Base-by-base conservation (phyloP, 2,113 vertebrate species). In the Cynopterus brachyotis region DNA sequence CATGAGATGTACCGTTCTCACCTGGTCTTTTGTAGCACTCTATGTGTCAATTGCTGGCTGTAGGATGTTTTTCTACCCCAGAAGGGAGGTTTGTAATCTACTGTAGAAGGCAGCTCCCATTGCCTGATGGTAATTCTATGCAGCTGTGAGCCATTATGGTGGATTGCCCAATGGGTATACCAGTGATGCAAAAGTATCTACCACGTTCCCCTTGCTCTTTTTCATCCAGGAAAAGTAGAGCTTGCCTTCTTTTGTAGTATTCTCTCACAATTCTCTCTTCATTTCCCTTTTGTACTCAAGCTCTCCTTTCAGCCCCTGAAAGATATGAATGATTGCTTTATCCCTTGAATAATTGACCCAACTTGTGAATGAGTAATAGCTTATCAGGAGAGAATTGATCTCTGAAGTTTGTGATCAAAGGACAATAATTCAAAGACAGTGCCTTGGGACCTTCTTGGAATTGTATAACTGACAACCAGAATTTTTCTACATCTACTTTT, bases 401-500 rank as follows among this genome's bases (percentile, higher is more conserved):
- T 89, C 64, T 89, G 66, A 50, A 69, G 80, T 85, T 89, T 85
- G 73, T 59, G 3, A 75, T 70, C 78, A 96, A 95, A 91, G 7
- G 22, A 53, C 35, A 60, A 13, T 59, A 82, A 87, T 62, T 67
- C 16, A 93, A 79, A 87, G 50, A n/a, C 53, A 42, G 47, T 59
- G 4, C 9, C 32, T 28, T 57, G 64, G 50, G 28, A 30, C 5
- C n/a, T 24, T 79, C 24, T 73, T 45, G 6, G 26, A 70, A 12
- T 64, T 72, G 28, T 45, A 57, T 3, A 83, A 79, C 75, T 72
- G 57, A 84, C 22, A 89, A 82, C 17, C 2, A 57, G n/a, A 26
- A 69, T 73, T 60, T 73, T 66, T 92, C 42, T 55, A 53, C 59
- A 12, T 35, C 10, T 47, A 15, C 2, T 1, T 50, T 26, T n/a